These are phyloP conservation scores for Prostheceraeus crozeri DNA, from an alignment of 2,888 invertebrate species.

Conservation along the genomic window DNA sequence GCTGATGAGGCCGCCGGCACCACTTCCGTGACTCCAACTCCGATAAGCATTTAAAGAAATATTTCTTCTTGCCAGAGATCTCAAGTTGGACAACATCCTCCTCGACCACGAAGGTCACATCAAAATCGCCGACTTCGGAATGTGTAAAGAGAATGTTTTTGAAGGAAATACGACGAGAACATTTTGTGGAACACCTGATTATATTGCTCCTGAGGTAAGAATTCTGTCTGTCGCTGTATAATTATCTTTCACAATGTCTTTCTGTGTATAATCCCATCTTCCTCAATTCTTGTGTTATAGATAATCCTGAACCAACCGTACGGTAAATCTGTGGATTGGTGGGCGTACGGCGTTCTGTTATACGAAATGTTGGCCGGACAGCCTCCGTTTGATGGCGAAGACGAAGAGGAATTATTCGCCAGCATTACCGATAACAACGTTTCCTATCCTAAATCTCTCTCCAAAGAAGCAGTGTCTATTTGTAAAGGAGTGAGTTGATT, in stretches of 20 bases:
- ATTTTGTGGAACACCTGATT: conserved; percentile 95
- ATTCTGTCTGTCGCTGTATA: no score
- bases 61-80: no score
- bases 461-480: conserved; percentile 85
- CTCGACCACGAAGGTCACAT: conserved; percentile 96
- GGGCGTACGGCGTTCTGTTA: conserved; percentile 92
- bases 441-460: conserved; percentile 81
- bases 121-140: conserved; percentile 98
- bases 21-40: no score
- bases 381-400: conserved; percentile 96
- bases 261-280: no score
- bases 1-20: no score
- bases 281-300: no score
- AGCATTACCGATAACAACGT: conserved; percentile 98
- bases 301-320: conserved; percentile 89
- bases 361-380: conserved; percentile 97
- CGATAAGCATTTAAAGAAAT: no score
- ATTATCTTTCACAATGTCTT: no score
- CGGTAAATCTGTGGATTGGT: conserved; percentile 97
- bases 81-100: conserved; percentile 94
- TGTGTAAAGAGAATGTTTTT: conserved; percentile 92
- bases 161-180: conserved; percentile 78
- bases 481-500: conserved; percentile 81
- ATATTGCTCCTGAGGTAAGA: conserved; percentile 88
- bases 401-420: conserved; percentile 94